Evolutionary conservation across 2,113 vertebrate species (phyloP), one percentile per base, ranked within the genome.

Genomic region (Pituophis catenifer): DNA sequence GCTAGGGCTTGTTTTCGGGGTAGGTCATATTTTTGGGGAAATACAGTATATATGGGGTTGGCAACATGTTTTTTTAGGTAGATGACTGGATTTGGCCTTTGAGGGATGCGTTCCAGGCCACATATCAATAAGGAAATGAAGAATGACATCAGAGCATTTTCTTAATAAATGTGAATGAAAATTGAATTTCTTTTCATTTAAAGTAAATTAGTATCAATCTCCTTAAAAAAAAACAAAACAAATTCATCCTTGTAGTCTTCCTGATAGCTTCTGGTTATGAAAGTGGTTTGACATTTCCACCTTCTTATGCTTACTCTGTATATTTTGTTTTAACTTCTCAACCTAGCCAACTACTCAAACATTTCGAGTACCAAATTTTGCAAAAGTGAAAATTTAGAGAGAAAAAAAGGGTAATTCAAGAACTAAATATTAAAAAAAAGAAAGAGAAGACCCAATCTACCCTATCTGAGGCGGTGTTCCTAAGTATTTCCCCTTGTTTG

Each of bases 401-500:
- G 81, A 92, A 13, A 95, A 95, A 94, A 59, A 95, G 94, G 15
- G 15, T 38, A 95, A 92, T 91, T 94, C 91, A 96, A 91, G 91
- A 91, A 92, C 93, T 96, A 94, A 62, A 96, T 97, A 92, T 95
- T 15, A 2, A 7, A 93, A n/a, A 44, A 44, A 44, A 38, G 38
- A 38, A 38, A 38, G 93, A 93, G 95, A 97, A 97, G 86, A 33
- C 95, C 93, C 88, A 96, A 96, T 96, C 96, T 97, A 96, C 92
- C 95, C 94, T 94, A 95, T 95, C 95, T 93, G 93, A 88, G 90
- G 96, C 19, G n/a, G n/a, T 94, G 97, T 96, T 94, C 95, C 92
- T 96, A 95, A 96, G 96, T 92, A 95, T 97, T 96, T 97, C 95
- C 95, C 97, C 97, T 97, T 96, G 97, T 97, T 97, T 97, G 96